Evolutionary conservation across 2,888 invertebrate genomes (phyloP).

Genomic region (Resseliella maxima): DNA sequence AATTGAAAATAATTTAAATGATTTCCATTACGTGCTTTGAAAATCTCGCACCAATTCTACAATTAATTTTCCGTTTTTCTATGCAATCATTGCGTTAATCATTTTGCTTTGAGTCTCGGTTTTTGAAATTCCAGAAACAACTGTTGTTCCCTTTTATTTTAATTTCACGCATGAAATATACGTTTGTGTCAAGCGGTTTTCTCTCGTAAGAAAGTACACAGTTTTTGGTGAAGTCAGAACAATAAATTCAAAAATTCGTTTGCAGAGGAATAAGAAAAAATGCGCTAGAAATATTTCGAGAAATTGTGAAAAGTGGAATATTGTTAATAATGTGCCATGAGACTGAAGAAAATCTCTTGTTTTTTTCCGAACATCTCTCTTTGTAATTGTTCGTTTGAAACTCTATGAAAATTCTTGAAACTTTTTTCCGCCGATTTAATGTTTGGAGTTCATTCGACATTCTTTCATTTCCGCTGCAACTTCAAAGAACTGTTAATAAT

Average conservation of each 20-base stretch:
- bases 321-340: not conserved
- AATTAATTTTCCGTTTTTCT: not conserved
- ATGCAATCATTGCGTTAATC: not conserved
- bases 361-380: not conserved
- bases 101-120: not conserved
- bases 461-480: not conserved
- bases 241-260: not conserved
- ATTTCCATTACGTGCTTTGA: not conserved
- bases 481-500: constrained; percentile 1
- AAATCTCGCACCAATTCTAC: not conserved
- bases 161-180: constrained; percentile 55
- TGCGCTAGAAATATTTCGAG: not conserved
- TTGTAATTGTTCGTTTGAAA: not conserved
- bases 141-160: not conserved
- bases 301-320: not conserved
- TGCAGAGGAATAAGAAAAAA: not conserved
- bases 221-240: not conserved
- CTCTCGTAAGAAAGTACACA: not conserved
- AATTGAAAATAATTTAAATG: constrained; percentile 30
- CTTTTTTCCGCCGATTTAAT: not conserved
- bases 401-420: not conserved
- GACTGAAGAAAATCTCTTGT: not conserved
- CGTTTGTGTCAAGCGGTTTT: constrained; percentile 3
- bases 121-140: not conserved
- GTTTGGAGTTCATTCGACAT: not conserved